A percentile compares a stretch with the other conserved stretches of the same genome.
phyloP scores from a whole-genome alignment of 2,797 vertebrate species.

The Xyrichtys novacula region DNA sequence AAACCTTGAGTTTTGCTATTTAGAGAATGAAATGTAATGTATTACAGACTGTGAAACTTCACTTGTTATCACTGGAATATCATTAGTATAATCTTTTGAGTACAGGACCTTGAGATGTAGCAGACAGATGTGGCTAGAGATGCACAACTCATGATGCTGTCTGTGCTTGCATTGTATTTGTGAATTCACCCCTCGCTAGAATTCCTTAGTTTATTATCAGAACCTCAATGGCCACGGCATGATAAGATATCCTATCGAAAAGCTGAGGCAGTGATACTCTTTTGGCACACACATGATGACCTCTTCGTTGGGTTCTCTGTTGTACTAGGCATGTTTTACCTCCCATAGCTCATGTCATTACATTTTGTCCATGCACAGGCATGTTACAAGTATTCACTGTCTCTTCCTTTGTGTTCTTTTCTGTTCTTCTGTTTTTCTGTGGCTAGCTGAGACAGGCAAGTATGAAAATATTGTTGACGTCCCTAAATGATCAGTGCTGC shows the following conservation, averaged over 20 bases:
- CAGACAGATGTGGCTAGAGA: no score
- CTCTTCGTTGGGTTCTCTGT: conserved; percentile 41
- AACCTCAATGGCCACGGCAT: neutral
- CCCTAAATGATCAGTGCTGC: conserved; percentile 43
- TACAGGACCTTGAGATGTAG: no score
- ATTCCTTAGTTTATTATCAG: no score
- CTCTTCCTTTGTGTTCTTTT: conserved; percentile 81
- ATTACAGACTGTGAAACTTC: no score
- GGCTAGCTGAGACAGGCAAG: conserved; percentile 90
- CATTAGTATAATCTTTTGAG: no score
- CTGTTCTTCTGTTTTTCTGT: conserved; percentile 78
- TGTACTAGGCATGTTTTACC: conserved; percentile 32
- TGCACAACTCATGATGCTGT: no score
- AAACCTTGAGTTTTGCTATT: no score
- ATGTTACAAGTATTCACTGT: conserved; percentile 81
- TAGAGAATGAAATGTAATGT: no score
- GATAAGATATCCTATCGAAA: neutral
- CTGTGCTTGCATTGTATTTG: no score
- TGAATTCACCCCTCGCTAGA: neutral
- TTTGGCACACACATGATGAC: neutral
- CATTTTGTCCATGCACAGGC: conserved; percentile 70
- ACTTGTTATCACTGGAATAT: no score
- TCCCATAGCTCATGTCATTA: conserved; percentile 53
- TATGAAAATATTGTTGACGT: conserved; percentile 76
- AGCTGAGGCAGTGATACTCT: neutral